Base-by-base conservation (phyloP, 2,888 invertebrate genomes). In the Aspidiotus rigidus region DNA sequence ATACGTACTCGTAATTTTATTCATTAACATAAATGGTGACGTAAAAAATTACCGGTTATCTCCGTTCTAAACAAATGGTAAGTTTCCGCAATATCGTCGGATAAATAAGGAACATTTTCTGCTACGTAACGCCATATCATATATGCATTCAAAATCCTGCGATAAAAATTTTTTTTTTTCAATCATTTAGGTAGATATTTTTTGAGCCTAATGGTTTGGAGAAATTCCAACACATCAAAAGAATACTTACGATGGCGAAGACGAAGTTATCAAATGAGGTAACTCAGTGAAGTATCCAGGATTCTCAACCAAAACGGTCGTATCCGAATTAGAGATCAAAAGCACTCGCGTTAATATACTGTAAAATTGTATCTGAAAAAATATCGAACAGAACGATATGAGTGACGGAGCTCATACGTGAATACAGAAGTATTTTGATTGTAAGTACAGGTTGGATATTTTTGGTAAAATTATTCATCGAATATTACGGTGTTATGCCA, bases 91-190 rank as follows among this genome's bases (percentile, higher is more conserved):
- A 73, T 74, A 44, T 73, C 72, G 55, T 75, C 71, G 2, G 83
- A 81, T 70, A 85, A 76, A 73, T 82, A 83, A 3, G 83, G 82
- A 15, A 82, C 75, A 75, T 83, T 84, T 59, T 78, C 77, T 40
- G 79, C 77, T 3, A 82, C 80, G 55, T 85, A 75, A 40, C 80
- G 80, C 84, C 84, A 85, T 73, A 83, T 82, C 71, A 74, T 71
- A 75, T 84, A 85, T 74, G 83, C 82, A 75, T 84, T 84, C 73
- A 83, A 75, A 11, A 80, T 80, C 70, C 81, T 81, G 74, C 28
- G 28, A 28, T 28, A 28, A 28, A n/a, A 28, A 28, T 28, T 28
- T 28, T 28, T 28, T 28, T 28, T 28, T 28, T 28, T 28, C 28
- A 28, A 28, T 28, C 28, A 28, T 28, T 28, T 28, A 28, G 28